phyloP scores from a whole-genome alignment of 2,797 vertebrate species.

The Fundulus diaphanus region DNA sequence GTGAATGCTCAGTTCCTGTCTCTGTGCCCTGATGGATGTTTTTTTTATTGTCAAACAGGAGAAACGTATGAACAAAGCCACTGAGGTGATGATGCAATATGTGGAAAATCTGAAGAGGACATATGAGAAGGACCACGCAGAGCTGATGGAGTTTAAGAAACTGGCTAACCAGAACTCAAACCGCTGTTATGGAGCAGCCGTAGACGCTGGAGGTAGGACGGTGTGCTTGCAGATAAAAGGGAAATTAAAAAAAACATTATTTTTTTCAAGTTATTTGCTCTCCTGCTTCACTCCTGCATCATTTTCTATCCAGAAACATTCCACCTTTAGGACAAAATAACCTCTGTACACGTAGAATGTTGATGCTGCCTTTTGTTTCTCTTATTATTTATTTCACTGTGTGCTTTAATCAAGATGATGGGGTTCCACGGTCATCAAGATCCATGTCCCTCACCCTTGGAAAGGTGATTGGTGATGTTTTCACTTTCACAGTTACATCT shows the following conservation, averaged over 20 bases:
- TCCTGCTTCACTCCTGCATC: background rate
- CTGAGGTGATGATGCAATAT: constrained; percentile 99
- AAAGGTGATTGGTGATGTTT: constrained; percentile 82
- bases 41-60: constrained; percentile 80
- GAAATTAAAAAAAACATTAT: background rate
- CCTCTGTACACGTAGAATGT: background rate
- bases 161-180: constrained; percentile 97
- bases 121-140: constrained; percentile 97
- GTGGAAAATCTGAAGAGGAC: constrained; percentile 98
- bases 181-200: constrained; percentile 88
- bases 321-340: background rate
- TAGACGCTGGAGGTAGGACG: constrained; percentile 82
- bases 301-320: background rate
- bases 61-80: constrained; percentile 97
- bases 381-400: constrained; percentile 1
- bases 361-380: background rate
- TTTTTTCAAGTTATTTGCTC: background rate
- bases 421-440: constrained; percentile 89
- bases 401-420: constrained; percentile 86
- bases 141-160: constrained; percentile 97
- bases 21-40: background rate
- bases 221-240: background rate
- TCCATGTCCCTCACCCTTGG: constrained; percentile 97
- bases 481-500: background rate
- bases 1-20: background rate